Evolutionary conservation across 2,888 invertebrate species (phyloP).

Genomic region (Metellina segmentata): DNA sequence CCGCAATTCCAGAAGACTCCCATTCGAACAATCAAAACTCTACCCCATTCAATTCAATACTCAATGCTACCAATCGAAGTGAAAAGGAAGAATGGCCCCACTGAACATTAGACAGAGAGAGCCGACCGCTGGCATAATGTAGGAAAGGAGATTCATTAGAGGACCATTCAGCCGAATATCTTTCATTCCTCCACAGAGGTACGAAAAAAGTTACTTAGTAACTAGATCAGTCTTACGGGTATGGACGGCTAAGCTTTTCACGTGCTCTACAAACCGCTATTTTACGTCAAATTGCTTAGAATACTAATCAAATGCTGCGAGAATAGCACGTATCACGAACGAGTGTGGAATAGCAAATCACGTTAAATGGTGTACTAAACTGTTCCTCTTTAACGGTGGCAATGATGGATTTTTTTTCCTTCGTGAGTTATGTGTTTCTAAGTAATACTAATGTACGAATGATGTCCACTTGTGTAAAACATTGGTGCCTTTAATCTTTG

Average conservation of each 20-base stretch:
- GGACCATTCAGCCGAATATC: constrained; percentile 30
- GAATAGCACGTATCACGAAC: constrained; percentile 6
- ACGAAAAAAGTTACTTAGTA: constrained; percentile 25
- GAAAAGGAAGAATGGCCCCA: constrained; percentile 23
- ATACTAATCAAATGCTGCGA: constrained; percentile 44
- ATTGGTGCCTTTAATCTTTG: background rate
- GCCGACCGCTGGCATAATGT: constrained; percentile 13
- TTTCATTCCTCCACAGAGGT: constrained; percentile 13
- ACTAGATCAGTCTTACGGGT: constrained; percentile 30
- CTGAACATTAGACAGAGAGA: constrained; percentile 32
- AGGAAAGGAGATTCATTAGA: constrained; percentile 59
- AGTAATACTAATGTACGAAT: background rate
- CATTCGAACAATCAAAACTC: constrained; percentile 21
- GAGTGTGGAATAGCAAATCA: constrained; percentile 18
- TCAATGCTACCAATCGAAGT: constrained; percentile 32
- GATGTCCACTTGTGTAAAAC: constrained; percentile 1
- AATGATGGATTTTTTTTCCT: background rate
- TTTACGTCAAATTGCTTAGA: constrained; percentile 37
- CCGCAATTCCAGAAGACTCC: background rate
- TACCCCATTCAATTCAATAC: constrained; percentile 32
- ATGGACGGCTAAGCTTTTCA: constrained; percentile 21
- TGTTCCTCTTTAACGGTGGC: constrained; percentile 9
- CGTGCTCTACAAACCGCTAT: constrained; percentile 34
- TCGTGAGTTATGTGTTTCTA: background rate
- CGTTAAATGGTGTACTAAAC: constrained; percentile 28